Conservation (phyloP, 2,888 invertebrate species). For the Danaus chrysippus region DNA sequence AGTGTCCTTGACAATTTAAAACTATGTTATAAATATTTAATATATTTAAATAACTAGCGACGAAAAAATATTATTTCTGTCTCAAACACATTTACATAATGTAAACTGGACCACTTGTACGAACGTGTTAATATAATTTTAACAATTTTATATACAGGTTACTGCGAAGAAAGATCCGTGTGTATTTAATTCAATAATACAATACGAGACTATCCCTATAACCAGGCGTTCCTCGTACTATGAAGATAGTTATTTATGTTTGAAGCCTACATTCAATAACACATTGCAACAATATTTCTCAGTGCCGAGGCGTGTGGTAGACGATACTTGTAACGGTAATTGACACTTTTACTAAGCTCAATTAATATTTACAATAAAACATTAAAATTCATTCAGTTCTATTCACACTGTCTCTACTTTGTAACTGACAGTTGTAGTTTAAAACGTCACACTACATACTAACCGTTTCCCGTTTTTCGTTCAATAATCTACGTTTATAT, state of each 20-base stretch:
- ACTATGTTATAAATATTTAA: no score
- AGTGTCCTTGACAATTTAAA: no score
- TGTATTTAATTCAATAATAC: constrained; percentile 65
- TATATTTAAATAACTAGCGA: no score
- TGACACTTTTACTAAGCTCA: constrained; percentile 5
- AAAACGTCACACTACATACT: no score
- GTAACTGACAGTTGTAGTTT: no score
- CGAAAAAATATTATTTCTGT: no score
- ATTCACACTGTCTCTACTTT: background rate
- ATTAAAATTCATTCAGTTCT: background rate
- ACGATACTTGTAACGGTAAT: constrained; percentile 64
- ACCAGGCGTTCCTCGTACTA: constrained; percentile 47
- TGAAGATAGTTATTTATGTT: constrained; percentile 64
- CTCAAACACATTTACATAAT: no score
- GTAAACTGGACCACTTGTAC: no score
- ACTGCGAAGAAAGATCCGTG: constrained; percentile 53
- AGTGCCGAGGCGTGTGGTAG: constrained; percentile 53
- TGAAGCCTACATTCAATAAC: constrained; percentile 56
- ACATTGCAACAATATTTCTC: constrained; percentile 64
- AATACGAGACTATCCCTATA: constrained; percentile 62
- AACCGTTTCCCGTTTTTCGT: no score
- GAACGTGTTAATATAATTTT: background rate
- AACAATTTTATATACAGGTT: constrained; percentile 40
- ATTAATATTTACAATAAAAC: background rate
- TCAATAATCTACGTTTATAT: no score